Conservation (phyloP, 2,888 invertebrate species). For the Agrotis exclamationis region DNA sequence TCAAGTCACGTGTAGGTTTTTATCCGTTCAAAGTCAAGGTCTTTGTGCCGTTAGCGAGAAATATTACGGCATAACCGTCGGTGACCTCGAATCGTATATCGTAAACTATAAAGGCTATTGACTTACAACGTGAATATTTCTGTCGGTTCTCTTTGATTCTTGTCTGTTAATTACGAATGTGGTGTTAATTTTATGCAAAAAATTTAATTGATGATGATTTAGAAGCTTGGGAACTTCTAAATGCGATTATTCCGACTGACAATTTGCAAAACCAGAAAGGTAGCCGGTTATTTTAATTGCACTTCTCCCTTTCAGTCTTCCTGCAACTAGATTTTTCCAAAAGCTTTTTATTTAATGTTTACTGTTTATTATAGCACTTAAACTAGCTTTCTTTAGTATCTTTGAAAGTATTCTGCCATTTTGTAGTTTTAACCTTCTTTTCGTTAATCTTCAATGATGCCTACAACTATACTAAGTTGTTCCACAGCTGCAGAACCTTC, state of each 20-base stretch:
- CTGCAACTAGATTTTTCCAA: constrained; percentile 2
- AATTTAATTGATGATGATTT: background rate
- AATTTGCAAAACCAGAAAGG: too few species aligned
- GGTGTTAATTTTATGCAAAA: constrained; percentile 5
- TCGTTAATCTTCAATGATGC: background rate
- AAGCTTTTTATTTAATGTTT: background rate
- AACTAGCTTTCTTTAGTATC: background rate
- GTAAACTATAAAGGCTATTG: constrained; percentile 29
- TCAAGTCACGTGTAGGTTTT: constrained; percentile 40
- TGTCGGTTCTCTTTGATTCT: constrained; percentile 18
- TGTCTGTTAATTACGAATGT: constrained; percentile 15
- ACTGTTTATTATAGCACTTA: constrained; percentile 1
- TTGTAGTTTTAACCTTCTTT: background rate
- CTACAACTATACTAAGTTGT: too few species aligned
- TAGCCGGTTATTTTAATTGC: too few species aligned
- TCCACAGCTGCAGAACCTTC: background rate
- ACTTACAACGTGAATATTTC: constrained; percentile 10
- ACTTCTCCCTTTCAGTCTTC: background rate
- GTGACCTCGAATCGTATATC: constrained; percentile 52
- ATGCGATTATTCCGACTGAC: background rate
- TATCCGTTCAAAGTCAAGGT: constrained; percentile 54
- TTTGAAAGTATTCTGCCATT: background rate
- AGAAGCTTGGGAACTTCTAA: background rate
- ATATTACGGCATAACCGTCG: constrained; percentile 57
- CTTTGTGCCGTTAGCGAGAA: constrained; percentile 54